A percentile compares a stretch with the other conserved stretches of the same genome.
phyloP scores from a whole-genome alignment of 2,113 vertebrate genomes.

The Odocoileus hemionus region DNA sequence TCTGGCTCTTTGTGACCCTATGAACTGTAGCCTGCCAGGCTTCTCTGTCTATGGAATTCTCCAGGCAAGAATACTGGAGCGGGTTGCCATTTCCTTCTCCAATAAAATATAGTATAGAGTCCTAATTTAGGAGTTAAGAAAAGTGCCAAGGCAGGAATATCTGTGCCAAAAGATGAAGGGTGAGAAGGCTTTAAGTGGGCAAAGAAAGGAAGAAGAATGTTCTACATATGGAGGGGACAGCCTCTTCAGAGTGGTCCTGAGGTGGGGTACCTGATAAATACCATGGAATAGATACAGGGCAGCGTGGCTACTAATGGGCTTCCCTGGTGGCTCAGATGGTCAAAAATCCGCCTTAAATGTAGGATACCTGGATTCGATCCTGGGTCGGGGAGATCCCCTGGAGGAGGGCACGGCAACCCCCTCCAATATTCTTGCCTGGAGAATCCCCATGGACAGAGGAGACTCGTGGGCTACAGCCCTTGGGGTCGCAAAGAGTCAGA shows the following conservation, averaged over 20 bases:
- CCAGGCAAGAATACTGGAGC: neutral
- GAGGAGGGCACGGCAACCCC: neutral
- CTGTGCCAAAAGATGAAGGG: neutral
- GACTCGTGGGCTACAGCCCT: neutral
- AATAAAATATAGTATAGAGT: neutral
- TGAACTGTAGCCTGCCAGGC: neutral
- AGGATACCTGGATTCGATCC: neutral
- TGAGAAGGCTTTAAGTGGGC: neutral
- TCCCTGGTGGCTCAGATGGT: neutral
- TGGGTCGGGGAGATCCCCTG: neutral
- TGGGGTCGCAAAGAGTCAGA: neutral
- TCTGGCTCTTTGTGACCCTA: neutral
- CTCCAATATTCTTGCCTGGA: neutral
- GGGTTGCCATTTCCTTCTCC: neutral
- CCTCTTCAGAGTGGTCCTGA: no score
- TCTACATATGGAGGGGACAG: neutral
- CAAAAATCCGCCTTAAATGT: neutral
- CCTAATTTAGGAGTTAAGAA: neutral
- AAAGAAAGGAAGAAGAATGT: neutral
- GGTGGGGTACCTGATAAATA: neutral
- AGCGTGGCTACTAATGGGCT: neutral
- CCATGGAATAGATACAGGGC: neutral
- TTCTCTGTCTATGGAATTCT: neutral
- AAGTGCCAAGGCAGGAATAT: neutral
- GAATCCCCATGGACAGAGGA: neutral